phyloP scores from a whole-genome alignment of 2,113 vertebrate species.

The Ophiodon elongatus region DNA sequence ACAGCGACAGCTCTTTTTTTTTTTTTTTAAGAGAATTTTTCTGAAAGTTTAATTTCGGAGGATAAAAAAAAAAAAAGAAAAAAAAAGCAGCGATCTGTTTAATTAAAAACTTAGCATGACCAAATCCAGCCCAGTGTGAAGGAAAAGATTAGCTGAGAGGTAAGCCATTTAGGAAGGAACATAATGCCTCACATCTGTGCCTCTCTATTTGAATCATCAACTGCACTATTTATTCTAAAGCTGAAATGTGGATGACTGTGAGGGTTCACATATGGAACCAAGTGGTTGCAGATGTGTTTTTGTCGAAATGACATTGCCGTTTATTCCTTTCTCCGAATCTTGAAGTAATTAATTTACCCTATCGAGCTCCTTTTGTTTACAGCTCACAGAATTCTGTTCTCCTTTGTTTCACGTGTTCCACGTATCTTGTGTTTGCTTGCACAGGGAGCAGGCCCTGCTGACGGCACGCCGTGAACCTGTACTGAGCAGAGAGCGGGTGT shows the following conservation, averaged over 20 bases:
- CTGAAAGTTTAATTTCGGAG: slow-evolving; percentile 82
- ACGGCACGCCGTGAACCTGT: slow-evolving; percentile 88
- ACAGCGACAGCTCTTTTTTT: slow-evolving; percentile 41
- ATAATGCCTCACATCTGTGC: slow-evolving; percentile 58
- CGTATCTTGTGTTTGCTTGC: slow-evolving; percentile 1
- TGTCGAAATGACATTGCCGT: not conserved
- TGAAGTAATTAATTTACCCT: not conserved
- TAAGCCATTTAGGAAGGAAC: slow-evolving; percentile 73
- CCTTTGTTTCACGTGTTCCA: not conserved
- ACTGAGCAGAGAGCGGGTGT: slow-evolving; percentile 86
- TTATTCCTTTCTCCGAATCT: not conserved
- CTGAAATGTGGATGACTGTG: not conserved
- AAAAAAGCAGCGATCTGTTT: slow-evolving; percentile 82
- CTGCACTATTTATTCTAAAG: slow-evolving; percentile 1
- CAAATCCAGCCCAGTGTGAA: slow-evolving; percentile 74
- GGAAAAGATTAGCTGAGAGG: slow-evolving; percentile 81
- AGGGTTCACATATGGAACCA: not conserved
- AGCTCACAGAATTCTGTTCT: too few species aligned
- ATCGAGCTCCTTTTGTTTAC: not conserved
- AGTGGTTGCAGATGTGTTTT: slow-evolving; percentile 11
- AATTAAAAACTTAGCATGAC: slow-evolving; percentile 85
- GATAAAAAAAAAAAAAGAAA: slow-evolving; percentile 69
- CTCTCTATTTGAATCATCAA: slow-evolving; percentile 48
- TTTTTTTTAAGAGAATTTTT: slow-evolving; percentile 63
- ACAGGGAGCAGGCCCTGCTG: slow-evolving; percentile 92